These are phyloP conservation scores for Platycheirus rosarum DNA, from an alignment of 2,888 invertebrate genomes.

Conservation along the genomic window DNA sequence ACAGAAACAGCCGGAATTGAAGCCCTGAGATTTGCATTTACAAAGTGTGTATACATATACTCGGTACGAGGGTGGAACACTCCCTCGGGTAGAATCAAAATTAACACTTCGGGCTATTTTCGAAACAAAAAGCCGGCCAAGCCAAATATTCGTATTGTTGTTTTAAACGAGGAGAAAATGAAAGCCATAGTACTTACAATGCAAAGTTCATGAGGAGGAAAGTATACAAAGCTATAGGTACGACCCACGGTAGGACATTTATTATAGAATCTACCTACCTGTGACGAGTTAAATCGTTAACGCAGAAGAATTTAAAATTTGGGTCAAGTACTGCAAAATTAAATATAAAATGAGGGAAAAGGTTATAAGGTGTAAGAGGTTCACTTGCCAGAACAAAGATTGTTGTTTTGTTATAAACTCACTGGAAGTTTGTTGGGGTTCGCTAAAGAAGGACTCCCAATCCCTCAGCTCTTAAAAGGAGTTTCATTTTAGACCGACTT, in stretches of 20 bases:
- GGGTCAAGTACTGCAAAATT: constrained; percentile 35
- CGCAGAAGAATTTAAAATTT: constrained; percentile 42
- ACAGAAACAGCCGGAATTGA: constrained; percentile 46
- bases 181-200: background rate
- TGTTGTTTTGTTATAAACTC: background rate
- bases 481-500: no score
- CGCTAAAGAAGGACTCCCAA: no score
- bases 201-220: constrained; percentile 3
- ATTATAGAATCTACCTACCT: constrained; percentile 1
- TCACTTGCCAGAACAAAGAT: background rate
- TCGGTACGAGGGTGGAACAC: constrained; percentile 46
- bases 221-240: background rate
- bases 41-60: constrained; percentile 38
- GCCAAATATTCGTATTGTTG: constrained; percentile 50
- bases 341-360: constrained; percentile 17
- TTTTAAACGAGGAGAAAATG: constrained; percentile 60
- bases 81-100: constrained; percentile 69
- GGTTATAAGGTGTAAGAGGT: constrained; percentile 1
- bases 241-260: background rate
- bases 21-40: constrained; percentile 70
- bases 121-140: constrained; percentile 59
- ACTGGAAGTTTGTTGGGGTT: no score
- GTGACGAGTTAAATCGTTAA: constrained; percentile 27
- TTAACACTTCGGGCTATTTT: constrained; percentile 74
- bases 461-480: no score